Conservation (phyloP, 1,140 invertebrate species). For the Bombyx mandarina region DNA sequence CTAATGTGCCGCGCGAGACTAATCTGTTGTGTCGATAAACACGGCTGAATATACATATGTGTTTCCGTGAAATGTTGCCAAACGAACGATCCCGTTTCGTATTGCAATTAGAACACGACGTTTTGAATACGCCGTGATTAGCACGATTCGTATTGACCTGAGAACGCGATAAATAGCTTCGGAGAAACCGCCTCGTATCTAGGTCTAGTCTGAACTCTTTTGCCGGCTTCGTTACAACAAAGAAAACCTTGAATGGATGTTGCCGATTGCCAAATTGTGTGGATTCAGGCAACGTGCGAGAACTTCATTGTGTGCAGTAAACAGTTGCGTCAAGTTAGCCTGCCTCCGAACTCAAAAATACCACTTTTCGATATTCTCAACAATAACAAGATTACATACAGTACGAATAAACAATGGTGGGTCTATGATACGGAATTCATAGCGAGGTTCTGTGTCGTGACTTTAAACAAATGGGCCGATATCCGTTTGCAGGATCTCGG, state of each 20-base stretch:
- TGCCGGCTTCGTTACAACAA: constrained; percentile 19
- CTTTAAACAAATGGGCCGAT: constrained; percentile 4
- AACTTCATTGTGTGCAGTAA: no score
- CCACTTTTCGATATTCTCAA: no score
- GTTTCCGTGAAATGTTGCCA: background rate
- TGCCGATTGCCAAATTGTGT: constrained; percentile 25
- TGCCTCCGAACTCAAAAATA: no score
- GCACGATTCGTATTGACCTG: constrained; percentile 1
- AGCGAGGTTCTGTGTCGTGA: constrained; percentile 1
- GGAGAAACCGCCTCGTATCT: constrained; percentile 8
- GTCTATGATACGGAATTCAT: no score
- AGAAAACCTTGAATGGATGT: constrained; percentile 24
- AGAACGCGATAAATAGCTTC: background rate
- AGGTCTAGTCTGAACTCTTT: constrained; percentile 7
- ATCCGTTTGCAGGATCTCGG: constrained; percentile 10
- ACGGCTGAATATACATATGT: background rate
- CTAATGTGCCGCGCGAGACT: no score
- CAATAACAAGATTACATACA: no score
- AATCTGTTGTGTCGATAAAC: background rate
- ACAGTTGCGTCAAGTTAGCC: no score
- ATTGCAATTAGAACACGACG: no score
- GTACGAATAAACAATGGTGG: no score
- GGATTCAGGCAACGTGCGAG: constrained; percentile 1
- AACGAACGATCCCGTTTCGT: no score
- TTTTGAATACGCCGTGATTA: background rate